phyloP scores from a whole-genome alignment of 2,113 vertebrate genomes.

The Motacilla tschutschensis region DNA sequence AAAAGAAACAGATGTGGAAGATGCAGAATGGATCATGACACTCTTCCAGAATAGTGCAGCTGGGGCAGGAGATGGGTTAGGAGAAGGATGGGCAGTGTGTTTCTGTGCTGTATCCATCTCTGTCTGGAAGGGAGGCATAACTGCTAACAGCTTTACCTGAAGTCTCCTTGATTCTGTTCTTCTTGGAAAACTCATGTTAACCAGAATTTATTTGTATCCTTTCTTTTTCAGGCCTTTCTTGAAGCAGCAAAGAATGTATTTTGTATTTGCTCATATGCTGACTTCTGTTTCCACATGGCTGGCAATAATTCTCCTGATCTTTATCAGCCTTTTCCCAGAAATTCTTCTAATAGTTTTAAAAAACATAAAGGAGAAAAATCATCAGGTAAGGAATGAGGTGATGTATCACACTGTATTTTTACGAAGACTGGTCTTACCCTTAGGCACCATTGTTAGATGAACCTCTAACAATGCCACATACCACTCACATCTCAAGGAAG shows the following conservation, averaged over 20 bases:
- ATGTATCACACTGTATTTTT: neutral
- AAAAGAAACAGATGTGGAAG: neutral
- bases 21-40: neutral
- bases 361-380: conserved; percentile 69
- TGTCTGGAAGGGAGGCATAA: neutral
- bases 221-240: conserved; percentile 89
- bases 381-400: conserved; percentile 74
- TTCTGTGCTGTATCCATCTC: neutral
- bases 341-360: conserved; percentile 82
- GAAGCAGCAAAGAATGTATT: conserved; percentile 94
- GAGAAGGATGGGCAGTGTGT: neutral
- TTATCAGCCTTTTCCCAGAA: conserved; percentile 93
- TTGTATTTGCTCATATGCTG: conserved; percentile 94
- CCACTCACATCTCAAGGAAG: conserved; percentile 29
- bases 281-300: conserved; percentile 92
- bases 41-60: fast-evolving
- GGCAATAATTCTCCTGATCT: conserved; percentile 91
- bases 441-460: neutral
- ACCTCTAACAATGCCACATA: neutral
- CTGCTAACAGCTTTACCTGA: neutral
- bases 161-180: neutral
- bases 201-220: conserved; percentile 8
- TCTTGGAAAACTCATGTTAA: neutral
- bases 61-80: neutral
- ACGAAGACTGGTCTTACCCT: conserved; percentile 32